A percentile compares a stretch with the other conserved stretches of the same genome.
phyloP scores from a whole-genome alignment of 1,140 invertebrate species.

The Potamilus streckersoni region DNA sequence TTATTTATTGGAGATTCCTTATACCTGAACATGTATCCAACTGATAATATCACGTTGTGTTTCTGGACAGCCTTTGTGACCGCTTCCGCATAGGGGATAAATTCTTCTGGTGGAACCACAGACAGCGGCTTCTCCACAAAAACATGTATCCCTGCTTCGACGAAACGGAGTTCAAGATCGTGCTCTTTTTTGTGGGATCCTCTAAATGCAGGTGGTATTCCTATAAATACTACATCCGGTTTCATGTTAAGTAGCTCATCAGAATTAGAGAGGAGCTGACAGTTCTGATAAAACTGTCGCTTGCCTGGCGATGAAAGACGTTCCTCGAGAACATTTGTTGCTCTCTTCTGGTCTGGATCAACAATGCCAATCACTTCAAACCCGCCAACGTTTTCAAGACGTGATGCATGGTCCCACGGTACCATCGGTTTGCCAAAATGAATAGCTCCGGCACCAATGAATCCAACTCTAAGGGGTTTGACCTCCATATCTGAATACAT shows the following conservation, averaged over 20 bases:
- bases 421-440: constrained; percentile 25
- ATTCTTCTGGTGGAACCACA: constrained; percentile 29
- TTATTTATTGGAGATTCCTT: background rate
- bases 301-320: constrained; percentile 3
- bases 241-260: constrained; percentile 14
- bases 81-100: constrained; percentile 15
- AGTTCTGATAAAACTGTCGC: constrained; percentile 18
- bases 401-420: constrained; percentile 31
- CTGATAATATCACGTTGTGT: constrained; percentile 31
- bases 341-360: constrained; percentile 22
- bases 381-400: constrained; percentile 27
- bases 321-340: constrained; percentile 10
- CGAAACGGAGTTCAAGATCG: constrained; percentile 31
- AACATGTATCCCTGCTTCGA: constrained; percentile 25
- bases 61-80: constrained; percentile 11
- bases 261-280: constrained; percentile 20
- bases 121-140: constrained; percentile 38
- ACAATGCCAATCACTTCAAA: constrained; percentile 29
- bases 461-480: constrained; percentile 5
- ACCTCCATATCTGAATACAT: too few species aligned
- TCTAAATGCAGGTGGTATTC: constrained; percentile 27
- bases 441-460: constrained; percentile 31
- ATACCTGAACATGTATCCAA: constrained; percentile 38
- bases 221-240: constrained; percentile 32
- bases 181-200: constrained; percentile 11